These are phyloP conservation scores for Fringilla coelebs DNA, from an alignment of 2,797 vertebrate genomes.

Conservation along the genomic window DNA sequence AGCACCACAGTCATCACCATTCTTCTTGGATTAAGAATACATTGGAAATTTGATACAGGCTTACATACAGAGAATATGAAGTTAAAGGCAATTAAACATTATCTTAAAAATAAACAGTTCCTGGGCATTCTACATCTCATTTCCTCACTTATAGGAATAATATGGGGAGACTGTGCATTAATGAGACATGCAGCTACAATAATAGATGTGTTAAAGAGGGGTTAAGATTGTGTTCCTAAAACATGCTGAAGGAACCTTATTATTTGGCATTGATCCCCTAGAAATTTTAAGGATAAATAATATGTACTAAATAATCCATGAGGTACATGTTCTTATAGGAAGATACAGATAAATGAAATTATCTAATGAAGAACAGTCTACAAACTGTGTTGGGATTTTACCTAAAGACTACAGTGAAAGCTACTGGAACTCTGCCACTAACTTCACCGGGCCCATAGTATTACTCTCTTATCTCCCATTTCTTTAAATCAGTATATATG, in stretches of 20 bases:
- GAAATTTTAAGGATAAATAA: background rate
- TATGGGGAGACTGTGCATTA: background rate
- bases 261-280: background rate
- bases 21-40: background rate
- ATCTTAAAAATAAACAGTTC: conserved; percentile 1
- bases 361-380: background rate
- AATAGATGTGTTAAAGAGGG: background rate
- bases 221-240: background rate
- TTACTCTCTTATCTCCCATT: background rate
- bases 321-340: background rate
- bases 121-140: background rate
- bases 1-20: background rate
- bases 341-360: background rate
- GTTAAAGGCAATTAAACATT: background rate
- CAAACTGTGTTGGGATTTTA: background rate
- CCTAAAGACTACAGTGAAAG: background rate
- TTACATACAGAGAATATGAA: background rate
- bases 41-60: background rate
- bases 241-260: background rate
- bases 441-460: background rate
- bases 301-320: background rate
- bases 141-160: background rate
- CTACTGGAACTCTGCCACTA: background rate
- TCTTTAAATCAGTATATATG: background rate
- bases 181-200: background rate